phyloP scores from a whole-genome alignment of 2,113 vertebrate genomes.

The Macheiramphus alcinus region DNA sequence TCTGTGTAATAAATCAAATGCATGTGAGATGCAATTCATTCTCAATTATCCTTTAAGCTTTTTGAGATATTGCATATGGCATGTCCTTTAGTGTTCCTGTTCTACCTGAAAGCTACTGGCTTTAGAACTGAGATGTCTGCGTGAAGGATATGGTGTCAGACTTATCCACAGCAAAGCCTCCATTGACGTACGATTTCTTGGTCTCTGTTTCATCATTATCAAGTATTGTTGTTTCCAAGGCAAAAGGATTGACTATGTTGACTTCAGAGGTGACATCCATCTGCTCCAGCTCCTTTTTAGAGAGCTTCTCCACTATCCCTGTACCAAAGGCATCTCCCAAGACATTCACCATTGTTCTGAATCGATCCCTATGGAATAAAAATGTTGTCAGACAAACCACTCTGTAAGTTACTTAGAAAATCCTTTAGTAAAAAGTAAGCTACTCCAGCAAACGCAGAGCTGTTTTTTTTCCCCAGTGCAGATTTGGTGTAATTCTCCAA shows the following conservation, averaged over 20 bases:
- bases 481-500: neutral
- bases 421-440: neutral
- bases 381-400: neutral
- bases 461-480: neutral
- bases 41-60: constrained; percentile 27
- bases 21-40: neutral
- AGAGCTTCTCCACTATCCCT: constrained; percentile 92
- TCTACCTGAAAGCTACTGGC: neutral
- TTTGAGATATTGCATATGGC: constrained; percentile 30
- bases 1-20: constrained; percentile 53
- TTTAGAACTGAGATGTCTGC: constrained; percentile 95
- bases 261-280: constrained; percentile 87
- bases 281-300: constrained; percentile 88
- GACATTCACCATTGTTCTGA: constrained; percentile 97
- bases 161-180: constrained; percentile 94
- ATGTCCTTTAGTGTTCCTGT: neutral
- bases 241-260: constrained; percentile 91
- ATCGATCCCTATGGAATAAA: constrained; percentile 85
- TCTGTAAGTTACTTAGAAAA: neutral
- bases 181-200: constrained; percentile 93
- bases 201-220: constrained; percentile 82
- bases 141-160: constrained; percentile 94
- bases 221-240: constrained; percentile 81
- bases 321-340: constrained; percentile 94
- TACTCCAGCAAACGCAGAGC: neutral